Base-by-base conservation (phyloP, 2,797 vertebrate genomes). In the Aulostomus chinensis region DNA sequence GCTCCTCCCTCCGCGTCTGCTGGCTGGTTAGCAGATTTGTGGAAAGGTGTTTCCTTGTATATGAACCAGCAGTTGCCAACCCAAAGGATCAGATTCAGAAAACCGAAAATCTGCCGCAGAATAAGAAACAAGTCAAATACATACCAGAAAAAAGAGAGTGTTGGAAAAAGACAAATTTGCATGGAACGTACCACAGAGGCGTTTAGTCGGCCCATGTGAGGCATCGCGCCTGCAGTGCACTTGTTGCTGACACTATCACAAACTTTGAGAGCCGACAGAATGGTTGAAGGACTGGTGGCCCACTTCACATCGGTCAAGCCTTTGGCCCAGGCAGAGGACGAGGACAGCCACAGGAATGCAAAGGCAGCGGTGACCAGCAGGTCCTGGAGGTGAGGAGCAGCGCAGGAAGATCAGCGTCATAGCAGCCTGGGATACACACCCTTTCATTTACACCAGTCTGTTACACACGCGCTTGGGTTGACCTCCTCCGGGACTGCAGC, bases 51-150 rank as follows among this genome's bases (percentile, higher is more conserved):
- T 87, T 98, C 95, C 87, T 97, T 95, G 85, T 91, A 98, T 76
- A 96, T 95, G 87, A 96, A 96, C 96, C 96, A 98, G 81, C 94
- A 94, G 88, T 96, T 97, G 41, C 94, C 92, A 2, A 88, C 89
- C 96, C 96, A 98, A 76, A 98, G 86, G 78, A 96, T 88, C 57
- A 98, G 91, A 83, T 94, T 98, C 67, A 98, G 89, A 78, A 96
- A 98, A 47, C 96, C 95, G 26, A 96, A 96, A 67, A 94, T 92
- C 95, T 97, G 68, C 46, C 39, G 31, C 57, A 47, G 16, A 65
- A 35, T 3, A 9, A 54, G 13, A 29, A 2, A 4, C 0, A 4
- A 31, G 25, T 66, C 3, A 59, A 46, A 61, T 0, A 26, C n/a
- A n/a, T n/a, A n/a, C n/a, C n/a, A n/a, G n/a, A n/a, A n/a, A n/a